Base-by-base conservation (phyloP, 2,888 invertebrate species). In the Sinohyriopsis cumingii region DNA sequence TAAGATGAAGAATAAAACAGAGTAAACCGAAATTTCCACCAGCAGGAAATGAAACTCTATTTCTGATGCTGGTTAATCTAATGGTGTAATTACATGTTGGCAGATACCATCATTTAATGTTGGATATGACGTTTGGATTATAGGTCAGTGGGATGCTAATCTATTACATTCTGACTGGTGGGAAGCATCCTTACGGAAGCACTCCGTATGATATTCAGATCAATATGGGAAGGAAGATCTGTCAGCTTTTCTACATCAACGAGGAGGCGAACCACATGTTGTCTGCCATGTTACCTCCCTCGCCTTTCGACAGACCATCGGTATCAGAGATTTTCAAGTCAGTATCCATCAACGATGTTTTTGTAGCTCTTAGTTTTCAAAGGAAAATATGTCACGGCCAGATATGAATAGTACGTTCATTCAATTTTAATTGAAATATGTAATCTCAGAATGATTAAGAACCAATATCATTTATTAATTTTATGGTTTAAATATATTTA, bases 91-190 rank as follows among this genome's bases (percentile, higher is more conserved):
- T 45, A 12, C 45, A 45, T 45, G 1, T 45, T 45, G 9, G 45
- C 4, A 12, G 45, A 45, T 12, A 12, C 12, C 9, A 2, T 45
- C 1, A 2, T 2, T 2, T 12, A 45, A 45, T 45, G 45, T 45
- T 45, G 45, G 2, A 45, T 45, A 45, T 45, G 45, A 45, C 12
- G 12, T 45, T 59, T 60, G 57, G 2, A 7, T 65, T 65, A 5
- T 59, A 85, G 84, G 81, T 83, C 5, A 77, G 81, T 12, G 86
- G 83, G 0, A 85, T 86, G 85, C 55, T 87, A 20, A 69, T 86
- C 25, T 82, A 87, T 78, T 88, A 85, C 75, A 84, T 87, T 65
- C 75, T 87, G 66, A 83, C 84, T 20, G 86, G 85, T 6, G 87
- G 87, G 1, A 72, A 78, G n/a, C 85, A 87, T 64, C 86, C 86